Conservation (phyloP, 1,140 invertebrate genomes). For the Brachionus angularis region DNA sequence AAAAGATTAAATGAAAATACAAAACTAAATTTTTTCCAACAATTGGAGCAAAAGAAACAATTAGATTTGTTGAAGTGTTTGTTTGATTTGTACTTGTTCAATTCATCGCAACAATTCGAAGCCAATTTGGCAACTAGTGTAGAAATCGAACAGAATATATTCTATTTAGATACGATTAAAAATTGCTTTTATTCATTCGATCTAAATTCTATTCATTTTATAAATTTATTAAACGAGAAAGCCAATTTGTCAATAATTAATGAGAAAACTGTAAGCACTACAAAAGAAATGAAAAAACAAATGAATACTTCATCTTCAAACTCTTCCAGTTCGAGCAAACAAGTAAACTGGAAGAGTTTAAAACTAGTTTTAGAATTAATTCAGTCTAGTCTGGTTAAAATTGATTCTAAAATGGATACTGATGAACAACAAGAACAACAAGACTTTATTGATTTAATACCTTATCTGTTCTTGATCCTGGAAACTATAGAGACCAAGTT, state of each 20-base stretch:
- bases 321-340: too few species aligned
- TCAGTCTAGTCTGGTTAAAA: constrained; percentile 6
- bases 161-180: not conserved
- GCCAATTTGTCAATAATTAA: constrained; percentile 19
- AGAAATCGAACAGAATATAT: not conserved
- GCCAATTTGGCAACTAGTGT: not conserved
- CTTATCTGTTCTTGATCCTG: constrained; percentile 5
- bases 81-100: constrained; percentile 6
- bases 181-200: not conserved
- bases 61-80: constrained; percentile 16
- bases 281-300: constrained; percentile 35
- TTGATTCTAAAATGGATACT: constrained; percentile 1
- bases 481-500: constrained; percentile 21
- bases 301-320: not conserved
- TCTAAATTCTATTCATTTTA: not conserved
- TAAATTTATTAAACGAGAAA: not conserved
- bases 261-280: not conserved
- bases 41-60: constrained; percentile 1
- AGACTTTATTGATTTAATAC: constrained; percentile 14
- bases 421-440: not conserved
- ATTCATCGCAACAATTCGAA: not conserved
- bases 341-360: not conserved
- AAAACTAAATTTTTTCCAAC: too few species aligned
- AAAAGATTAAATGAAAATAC: too few species aligned
- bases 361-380: constrained; percentile 4